Evolutionary conservation across 2,888 invertebrate genomes (phyloP), one percentile per base, ranked within the genome.

Genomic region (Trisateles emortualis): DNA sequence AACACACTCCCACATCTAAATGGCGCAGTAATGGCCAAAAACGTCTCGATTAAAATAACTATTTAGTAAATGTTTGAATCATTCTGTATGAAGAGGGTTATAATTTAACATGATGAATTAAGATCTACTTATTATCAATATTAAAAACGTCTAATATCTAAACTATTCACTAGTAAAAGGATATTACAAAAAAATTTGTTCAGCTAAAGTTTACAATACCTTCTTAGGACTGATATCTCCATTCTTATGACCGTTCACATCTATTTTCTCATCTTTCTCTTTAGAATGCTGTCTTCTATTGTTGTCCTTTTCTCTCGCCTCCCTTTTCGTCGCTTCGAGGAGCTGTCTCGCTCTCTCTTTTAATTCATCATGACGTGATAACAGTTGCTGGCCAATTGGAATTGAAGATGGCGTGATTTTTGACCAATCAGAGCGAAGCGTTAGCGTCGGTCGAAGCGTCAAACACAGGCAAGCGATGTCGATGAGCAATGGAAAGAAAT

Each of bases 261-360:
- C 73, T 30, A 96, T 94, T 72, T 97, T 97, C 51, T 95, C 95
- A 85, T 95, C 92, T 46, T 83, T 83, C 43, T 90, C 90, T 55
- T 87, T 89, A 3, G 80, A 81, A 45, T 65, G 84, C 68, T 88
- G 88, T 26, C 81, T 81, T 68, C 76, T 88, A 45, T 33, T 53
- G 30, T 17, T 53, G 13, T 88, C 90, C 70, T 88, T 92, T 60
- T 92, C 93, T 50, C 92, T 89, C 74, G 95, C 94, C 70, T 96
- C 96, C 46, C 94, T 89, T 83, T 96, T 95, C 13, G 97, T 96
- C 72, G 96, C 96, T 78, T 97, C 97, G 69, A 98, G 93, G 84
- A 98, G 94, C 84, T 96, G 95, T 83, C 96, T 95, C 69, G 97
- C 97, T 88, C 96, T 92, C 92, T 97, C 97, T 84, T 96, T 95